phyloP scores from a whole-genome alignment of 2,113 vertebrate genomes.

The Caranx melampygus region DNA sequence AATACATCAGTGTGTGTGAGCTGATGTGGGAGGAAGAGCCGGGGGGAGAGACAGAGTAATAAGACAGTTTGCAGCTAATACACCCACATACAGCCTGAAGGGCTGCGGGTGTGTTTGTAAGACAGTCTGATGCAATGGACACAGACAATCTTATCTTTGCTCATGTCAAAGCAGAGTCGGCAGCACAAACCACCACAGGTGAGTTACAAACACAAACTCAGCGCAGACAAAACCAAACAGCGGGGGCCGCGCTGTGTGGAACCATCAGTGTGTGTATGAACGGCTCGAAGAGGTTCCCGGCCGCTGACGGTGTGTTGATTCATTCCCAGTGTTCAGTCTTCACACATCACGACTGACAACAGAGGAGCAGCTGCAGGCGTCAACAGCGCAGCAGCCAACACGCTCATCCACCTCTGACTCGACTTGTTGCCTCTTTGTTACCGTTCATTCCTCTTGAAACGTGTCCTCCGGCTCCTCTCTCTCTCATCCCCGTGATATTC shows the following conservation, averaged over 20 bases:
- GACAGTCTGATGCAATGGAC: too few species aligned
- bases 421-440: not conserved
- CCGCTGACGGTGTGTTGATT: not conserved
- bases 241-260: not conserved
- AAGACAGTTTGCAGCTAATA: not conserved
- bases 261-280: not conserved
- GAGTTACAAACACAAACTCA: rapidly evolving
- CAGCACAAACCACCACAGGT: not conserved
- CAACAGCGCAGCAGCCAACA: constrained; percentile 21
- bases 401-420: constrained; percentile 2
- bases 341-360: constrained; percentile 18
- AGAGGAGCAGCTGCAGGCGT: constrained; percentile 46
- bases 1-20: not conserved
- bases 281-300: not conserved
- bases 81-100: not conserved
- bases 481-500: too few species aligned
- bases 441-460: not conserved
- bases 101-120: too few species aligned
- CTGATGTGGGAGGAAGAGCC: not conserved
- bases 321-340: not conserved
- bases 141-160: not conserved
- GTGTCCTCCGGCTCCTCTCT: too few species aligned
- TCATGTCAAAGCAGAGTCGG: not conserved
- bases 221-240: too few species aligned
- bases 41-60: not conserved